A percentile compares a stretch with the other conserved stretches of the same genome.
phyloP scores from a whole-genome alignment of 2,113 vertebrate species.

The Barnardius zonarius region DNA sequence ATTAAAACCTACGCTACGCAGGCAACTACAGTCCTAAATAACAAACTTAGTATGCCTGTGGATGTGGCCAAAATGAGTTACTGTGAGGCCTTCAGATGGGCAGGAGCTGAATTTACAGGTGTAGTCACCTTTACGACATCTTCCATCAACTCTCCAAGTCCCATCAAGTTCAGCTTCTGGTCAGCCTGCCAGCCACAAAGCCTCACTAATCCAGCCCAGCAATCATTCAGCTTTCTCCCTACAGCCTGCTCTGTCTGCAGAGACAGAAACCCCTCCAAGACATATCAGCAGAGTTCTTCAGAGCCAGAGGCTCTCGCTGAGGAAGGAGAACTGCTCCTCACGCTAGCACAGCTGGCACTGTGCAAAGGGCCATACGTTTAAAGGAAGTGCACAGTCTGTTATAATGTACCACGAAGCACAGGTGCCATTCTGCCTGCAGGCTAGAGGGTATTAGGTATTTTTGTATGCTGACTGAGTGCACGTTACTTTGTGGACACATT shows the following conservation, averaged over 20 bases:
- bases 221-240: neutral
- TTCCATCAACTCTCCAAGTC: neutral
- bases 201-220: neutral
- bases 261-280: neutral
- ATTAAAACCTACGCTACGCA: neutral
- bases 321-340: neutral
- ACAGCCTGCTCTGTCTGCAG: neutral
- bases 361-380: neutral
- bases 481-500: neutral
- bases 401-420: neutral
- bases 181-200: neutral
- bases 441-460: neutral
- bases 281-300: neutral
- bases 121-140: neutral
- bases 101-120: neutral
- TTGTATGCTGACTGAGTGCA: neutral
- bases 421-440: neutral
- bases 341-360: accelerated
- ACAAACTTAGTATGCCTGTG: neutral
- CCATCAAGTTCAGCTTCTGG: neutral
- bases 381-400: neutral
- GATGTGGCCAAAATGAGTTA: neutral
- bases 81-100: neutral
- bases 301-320: neutral
- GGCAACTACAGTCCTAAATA: neutral